Evolutionary conservation across 2,797 vertebrate genomes (phyloP).

Genomic region (Chelonia mydas): DNA sequence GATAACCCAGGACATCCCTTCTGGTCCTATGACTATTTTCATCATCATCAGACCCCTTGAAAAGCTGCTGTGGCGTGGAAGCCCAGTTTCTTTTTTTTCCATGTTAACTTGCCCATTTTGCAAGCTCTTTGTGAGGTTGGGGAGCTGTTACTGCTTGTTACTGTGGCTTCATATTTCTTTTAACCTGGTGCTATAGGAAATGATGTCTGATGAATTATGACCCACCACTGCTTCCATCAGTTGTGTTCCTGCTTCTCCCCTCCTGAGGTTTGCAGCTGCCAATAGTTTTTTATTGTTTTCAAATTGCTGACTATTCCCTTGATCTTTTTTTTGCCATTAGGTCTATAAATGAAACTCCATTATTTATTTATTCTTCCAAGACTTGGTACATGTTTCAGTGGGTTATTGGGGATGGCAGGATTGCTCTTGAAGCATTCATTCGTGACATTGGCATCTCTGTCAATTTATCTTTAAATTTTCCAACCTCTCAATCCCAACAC

Average conservation of each 20-base stretch:
- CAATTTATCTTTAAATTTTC: background rate
- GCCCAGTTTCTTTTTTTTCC: no score
- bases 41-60: background rate
- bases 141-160: background rate
- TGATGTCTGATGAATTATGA: background rate
- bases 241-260: background rate
- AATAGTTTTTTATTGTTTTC: background rate
- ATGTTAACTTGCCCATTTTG: background rate
- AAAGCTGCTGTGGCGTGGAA: background rate
- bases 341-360: background rate
- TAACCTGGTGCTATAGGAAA: background rate
- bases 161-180: background rate
- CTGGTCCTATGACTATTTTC: background rate
- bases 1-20: no score
- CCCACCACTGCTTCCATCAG: background rate
- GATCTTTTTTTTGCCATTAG: background rate
- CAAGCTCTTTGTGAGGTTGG: background rate
- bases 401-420: background rate
- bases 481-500: background rate
- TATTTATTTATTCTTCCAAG: background rate
- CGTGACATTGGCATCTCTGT: background rate
- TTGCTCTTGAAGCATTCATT: fast-evolving
- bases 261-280: background rate
- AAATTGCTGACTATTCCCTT: background rate
- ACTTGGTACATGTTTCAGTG: background rate